A percentile compares a stretch with the other conserved stretches of the same genome.
Conservation (phyloP, 2,113 vertebrate species). For the Plestiodon gilberti region DNA sequence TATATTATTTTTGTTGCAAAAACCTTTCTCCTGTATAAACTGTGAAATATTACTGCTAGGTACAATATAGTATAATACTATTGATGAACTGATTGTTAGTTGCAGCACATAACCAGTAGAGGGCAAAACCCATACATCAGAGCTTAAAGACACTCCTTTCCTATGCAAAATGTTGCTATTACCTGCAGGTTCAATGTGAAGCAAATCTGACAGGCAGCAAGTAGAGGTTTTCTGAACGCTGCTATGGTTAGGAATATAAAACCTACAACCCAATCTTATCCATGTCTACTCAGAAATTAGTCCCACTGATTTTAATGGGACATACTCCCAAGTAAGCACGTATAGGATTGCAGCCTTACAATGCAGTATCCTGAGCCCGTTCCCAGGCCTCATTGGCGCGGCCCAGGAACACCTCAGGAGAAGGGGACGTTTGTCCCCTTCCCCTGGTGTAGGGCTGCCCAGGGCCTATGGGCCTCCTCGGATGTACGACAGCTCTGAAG, state of each 20-base stretch:
- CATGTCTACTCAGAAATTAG: too few relatives aligned
- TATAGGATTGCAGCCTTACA: too few relatives aligned
- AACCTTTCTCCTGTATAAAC: neutral
- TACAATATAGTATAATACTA: neutral
- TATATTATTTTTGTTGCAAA: neutral
- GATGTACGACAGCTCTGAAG: too few relatives aligned
- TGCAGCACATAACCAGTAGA: neutral
- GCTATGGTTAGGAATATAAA: neutral
- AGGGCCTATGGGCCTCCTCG: too few relatives aligned
- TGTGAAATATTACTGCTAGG: neutral
- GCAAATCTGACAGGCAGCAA: neutral
- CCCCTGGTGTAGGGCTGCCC: too few relatives aligned
- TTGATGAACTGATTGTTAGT: neutral
- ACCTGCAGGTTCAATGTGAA: neutral
- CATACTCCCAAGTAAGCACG: too few relatives aligned
- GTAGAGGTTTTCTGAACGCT: neutral
- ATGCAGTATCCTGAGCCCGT: too few relatives aligned
- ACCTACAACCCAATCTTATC: neutral
- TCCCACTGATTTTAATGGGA: too few relatives aligned
- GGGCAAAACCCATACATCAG: neutral
- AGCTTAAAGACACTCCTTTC: neutral
- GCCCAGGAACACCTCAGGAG: too few relatives aligned
- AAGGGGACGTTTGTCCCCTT: too few relatives aligned
- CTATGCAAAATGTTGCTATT: neutral
- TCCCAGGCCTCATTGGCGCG: too few relatives aligned